Base-by-base conservation (phyloP, 2,888 invertebrate species). In the Tipula confusa region DNA sequence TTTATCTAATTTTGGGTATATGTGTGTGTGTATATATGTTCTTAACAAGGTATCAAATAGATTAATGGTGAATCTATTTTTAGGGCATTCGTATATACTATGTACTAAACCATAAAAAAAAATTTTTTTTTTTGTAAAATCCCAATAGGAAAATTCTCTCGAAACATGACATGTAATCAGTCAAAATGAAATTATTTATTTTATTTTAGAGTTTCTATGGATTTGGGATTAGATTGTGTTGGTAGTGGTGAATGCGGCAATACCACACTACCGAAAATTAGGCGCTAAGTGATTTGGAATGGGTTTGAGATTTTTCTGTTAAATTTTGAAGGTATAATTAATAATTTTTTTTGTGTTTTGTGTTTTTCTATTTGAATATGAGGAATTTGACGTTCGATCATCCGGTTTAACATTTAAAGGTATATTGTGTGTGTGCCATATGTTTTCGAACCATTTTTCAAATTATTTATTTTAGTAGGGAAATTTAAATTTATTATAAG, bases 31-130 rank as follows among this genome's bases (percentile, higher is more conserved):
- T 64, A n/a, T n/a, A n/a, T n/a, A n/a, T n/a, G 18, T 11, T 64
- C 64, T 64, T 64, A 64, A 64, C 64, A 64, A 64, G 64, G 64
- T 64, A 64, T 64, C 64, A 64, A 64, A 18, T 64, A 64, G 64
- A 64, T 64, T 64, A 64, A 64, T 64, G 64, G 24, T 64, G 64
- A 64, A 64, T 64, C 64, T 64, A 64, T 64, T 24, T 64, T 64
- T 64, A 64, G 64, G 64, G 64, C 24, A 64, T 24, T n/a, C n/a
- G n/a, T n/a, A n/a, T 43, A n/a, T n/a, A n/a, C n/a, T 13, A 38
- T 11, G 3, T 11, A 64, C 64, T 24, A 7, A 64, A 64, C 64
- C 64, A 64, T 64, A 64, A 24, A 64, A 64, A 64, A 13, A 64
- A 64, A 2, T 43, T 43, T 43, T 43, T 43, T n/a, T 43, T 24